phyloP scores from a whole-genome alignment of 2,888 invertebrate genomes.

The Mesoligia furuncula region DNA sequence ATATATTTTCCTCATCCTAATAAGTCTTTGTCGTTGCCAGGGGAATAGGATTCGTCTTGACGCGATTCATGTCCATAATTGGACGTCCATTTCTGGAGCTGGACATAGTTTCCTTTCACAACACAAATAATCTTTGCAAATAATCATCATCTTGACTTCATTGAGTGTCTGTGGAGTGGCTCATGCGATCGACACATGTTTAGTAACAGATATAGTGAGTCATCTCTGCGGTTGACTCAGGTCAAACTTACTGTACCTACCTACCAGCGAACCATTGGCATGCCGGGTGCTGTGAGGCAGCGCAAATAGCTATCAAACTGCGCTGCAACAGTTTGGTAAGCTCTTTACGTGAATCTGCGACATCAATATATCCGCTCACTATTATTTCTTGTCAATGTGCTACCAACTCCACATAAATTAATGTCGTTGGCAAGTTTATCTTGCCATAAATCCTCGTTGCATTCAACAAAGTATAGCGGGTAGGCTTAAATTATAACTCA shows the following conservation, averaged over 20 bases:
- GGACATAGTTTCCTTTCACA: background rate
- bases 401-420: conserved; percentile 15
- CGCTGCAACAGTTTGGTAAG: background rate
- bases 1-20: conserved; percentile 30
- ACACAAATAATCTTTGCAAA: too few species aligned
- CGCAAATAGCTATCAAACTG: background rate
- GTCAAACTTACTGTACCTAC: background rate
- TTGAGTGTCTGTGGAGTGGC: background rate
- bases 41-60: background rate
- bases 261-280: background rate
- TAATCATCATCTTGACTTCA: background rate
- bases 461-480: conserved; percentile 21
- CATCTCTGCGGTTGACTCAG: background rate
- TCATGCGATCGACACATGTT: conserved; percentile 2
- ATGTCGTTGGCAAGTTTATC: conserved; percentile 12
- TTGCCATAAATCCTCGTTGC: conserved; percentile 26
- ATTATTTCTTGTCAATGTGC: background rate
- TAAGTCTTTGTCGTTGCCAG: background rate
- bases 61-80: background rate
- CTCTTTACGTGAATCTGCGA: background rate
- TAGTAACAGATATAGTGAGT: background rate
- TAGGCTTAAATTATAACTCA: conserved; percentile 40
- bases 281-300: background rate
- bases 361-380: background rate
- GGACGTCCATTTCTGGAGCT: background rate